A percentile compares a stretch with the other conserved stretches of the same genome.
Conservation (phyloP, 2,888 invertebrate species). For the Pegoplata infirma region DNA sequence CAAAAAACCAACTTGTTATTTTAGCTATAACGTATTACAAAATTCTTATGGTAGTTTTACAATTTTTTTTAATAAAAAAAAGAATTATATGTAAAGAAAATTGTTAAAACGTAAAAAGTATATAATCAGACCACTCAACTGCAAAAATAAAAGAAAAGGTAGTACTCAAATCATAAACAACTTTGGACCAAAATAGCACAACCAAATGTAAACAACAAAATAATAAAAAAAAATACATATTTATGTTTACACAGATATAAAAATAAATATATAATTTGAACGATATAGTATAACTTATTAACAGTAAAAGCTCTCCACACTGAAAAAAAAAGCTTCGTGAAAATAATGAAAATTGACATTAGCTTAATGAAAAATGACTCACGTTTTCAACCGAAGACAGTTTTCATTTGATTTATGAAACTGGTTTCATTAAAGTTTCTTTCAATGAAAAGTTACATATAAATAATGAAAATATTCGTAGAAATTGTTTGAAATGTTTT, state of each 20-base stretch:
- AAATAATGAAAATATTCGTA: too few relatives aligned
- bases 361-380: too few relatives aligned
- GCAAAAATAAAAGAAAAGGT: neutral
- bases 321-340: too few relatives aligned
- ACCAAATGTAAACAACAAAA: neutral
- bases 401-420: too few relatives aligned
- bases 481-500: too few relatives aligned
- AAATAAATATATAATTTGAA: neutral
- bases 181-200: neutral
- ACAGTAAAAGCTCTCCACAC: neutral
- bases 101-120: neutral
- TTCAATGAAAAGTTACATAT: too few relatives aligned
- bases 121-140: neutral
- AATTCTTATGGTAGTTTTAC: neutral
- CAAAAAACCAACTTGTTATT: too few relatives aligned
- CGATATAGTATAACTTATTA: too few relatives aligned
- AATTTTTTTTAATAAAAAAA: neutral
- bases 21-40: too few relatives aligned
- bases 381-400: too few relatives aligned
- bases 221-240: neutral
- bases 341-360: too few relatives aligned
- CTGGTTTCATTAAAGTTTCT: too few relatives aligned
- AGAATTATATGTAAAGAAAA: neutral
- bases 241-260: neutral
- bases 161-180: neutral